Base-by-base conservation (phyloP, 1,140 invertebrate species). In the Drosophila saltans region DNA sequence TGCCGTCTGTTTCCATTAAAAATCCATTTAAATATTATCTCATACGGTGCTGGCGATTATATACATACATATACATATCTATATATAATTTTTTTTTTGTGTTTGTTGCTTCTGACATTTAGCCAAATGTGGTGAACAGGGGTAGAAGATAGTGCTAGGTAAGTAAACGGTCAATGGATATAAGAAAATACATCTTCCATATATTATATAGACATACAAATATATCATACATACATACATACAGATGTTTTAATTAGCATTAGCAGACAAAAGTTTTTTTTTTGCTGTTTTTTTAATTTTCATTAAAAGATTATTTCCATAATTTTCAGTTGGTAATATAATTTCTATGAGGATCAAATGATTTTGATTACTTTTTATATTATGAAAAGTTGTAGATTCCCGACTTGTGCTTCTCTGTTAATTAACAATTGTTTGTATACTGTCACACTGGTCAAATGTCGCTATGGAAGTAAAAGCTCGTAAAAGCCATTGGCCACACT, bases 11-110 rank as follows among this genome's bases (percentile, higher is more conserved):
- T 72, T 83, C 80, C 80, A 83, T 83, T 83, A 83, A 83, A 81
- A 83, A 83, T 78, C 80, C 78, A 81, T 83, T 83, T 78, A 78
- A 75, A 72, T 69, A 81, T 78, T 81, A 82, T 83, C 78, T 72
- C 40, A 26, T 69, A 41, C 64, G 78, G 26, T 59, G 56, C 28
- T 40, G 40, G 52, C 78, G 56, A 65, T 64, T 62, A 39, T 55
- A 9, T 24, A 16, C 16, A 9, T 24, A 16, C 16, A 16, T 16
- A 16, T 16, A 16, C 16, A 16, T 16, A 16, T 30, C 4, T 30
- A 30, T 30, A 2, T 30, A 30, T 30, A 2, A 2, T 30, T 30
- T 30, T 30, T 30, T 30, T 30, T 30, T 30, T 30, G 2, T 4
- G 28, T 68, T 48, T 26, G 16, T 40, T 48, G 64, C 78, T 63